Base-by-base conservation (phyloP, 2,113 vertebrate genomes). In the Phaetusa simplex region DNA sequence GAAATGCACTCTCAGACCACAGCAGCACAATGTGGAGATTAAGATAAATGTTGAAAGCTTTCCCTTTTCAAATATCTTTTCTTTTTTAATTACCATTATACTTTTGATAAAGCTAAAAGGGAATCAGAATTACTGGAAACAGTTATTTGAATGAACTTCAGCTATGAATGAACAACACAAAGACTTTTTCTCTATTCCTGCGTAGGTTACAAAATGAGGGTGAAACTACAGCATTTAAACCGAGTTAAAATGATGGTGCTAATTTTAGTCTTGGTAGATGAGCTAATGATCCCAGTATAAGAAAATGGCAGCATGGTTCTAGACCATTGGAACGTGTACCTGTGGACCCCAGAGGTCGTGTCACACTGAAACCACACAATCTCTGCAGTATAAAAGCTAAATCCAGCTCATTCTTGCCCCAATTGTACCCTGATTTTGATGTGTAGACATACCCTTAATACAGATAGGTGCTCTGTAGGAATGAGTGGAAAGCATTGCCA, bases 241-340 rank as follows among this genome's bases (percentile, higher is more conserved):
- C 0, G 0, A 50, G 2, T 45, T 79, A 59, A 90, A 95, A 86
- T 7, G 49, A 24, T 18, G 19, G 6, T 42, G n/a, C 12, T 58
- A 74, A 82, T 91, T 94, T 79, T 71, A 70, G 32, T 32, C 19
- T 67, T 64, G 15, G 10, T 42, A 62, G 42, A 34, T 49, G 45
- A 89, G 30, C 50, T 47, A 70, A 81, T 29, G 11, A 77, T 40
- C 9, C 34, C 4, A 9, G 17, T 30, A 7, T 23, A 56, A 45
- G 20, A 83, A 88, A 82, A 56, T 2, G 20, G 13, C 17, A 55
- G 8, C 26, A 14, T 29, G 32, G 4, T 52, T 80, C 56, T 70
- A 82, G 50, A 58, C 17, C 20, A n/a, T 4, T 53, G 6, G 5
- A 50, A 40, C 1, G 0, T 19, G 12, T 55, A 45, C 8, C 7